Evolutionary conservation across 2,888 invertebrate species (phyloP).

Genomic region (Patella pellucida): DNA sequence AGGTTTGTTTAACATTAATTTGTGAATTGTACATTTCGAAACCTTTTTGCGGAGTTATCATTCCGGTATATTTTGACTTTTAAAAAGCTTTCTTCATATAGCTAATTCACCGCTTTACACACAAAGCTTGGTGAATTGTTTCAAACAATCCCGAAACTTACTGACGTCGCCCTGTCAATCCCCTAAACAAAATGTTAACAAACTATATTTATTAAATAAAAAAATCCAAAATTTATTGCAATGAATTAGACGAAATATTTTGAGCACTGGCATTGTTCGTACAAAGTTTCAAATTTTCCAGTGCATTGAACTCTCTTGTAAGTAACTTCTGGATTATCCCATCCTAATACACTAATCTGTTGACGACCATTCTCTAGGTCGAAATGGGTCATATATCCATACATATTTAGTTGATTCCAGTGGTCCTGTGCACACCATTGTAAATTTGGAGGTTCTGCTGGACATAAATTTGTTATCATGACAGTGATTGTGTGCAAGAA

Average conservation of each 20-base stretch:
- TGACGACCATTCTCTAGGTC: slow-evolving; percentile 12
- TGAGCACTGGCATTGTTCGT: slow-evolving; percentile 1
- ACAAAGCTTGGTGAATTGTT: too few species aligned
- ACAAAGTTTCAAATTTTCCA: not conserved
- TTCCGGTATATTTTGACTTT: too few species aligned
- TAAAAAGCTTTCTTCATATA: too few species aligned
- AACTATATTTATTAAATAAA: too few species aligned
- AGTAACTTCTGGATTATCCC: slow-evolving; percentile 27
- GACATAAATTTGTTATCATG: slow-evolving; percentile 58
- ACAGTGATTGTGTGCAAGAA: slow-evolving; percentile 38
- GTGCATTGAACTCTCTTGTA: slow-evolving; percentile 15
- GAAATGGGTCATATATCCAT: slow-evolving; percentile 25
- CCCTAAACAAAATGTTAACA: too few species aligned
- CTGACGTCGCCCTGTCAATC: too few species aligned
- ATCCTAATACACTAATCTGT: slow-evolving; percentile 12
- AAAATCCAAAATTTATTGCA: too few species aligned
- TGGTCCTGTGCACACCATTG: slow-evolving; percentile 50
- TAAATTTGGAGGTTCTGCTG: slow-evolving; percentile 44
- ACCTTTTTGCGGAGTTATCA: too few species aligned
- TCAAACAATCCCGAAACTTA: too few species aligned
- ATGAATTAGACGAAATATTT: not conserved
- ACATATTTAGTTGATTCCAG: not conserved
- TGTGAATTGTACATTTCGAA: too few species aligned
- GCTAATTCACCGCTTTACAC: too few species aligned
- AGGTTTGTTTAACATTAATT: too few species aligned